These are phyloP conservation scores for Drosophila mauritiana DNA, from an alignment of 1,140 invertebrate species.

Conservation along the genomic window DNA sequence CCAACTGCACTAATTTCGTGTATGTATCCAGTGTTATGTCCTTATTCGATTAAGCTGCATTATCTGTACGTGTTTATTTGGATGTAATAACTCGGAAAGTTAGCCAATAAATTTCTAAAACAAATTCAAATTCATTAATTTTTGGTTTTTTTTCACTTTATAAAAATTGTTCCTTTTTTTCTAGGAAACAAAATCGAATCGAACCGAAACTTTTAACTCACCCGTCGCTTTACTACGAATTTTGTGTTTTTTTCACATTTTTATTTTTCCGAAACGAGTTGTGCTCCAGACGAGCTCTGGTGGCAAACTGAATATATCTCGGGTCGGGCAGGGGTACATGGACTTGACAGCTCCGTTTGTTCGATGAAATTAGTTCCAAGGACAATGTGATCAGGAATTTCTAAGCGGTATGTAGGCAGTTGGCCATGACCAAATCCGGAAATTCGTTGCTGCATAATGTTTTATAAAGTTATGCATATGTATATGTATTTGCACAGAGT, in stretches of 20 bases:
- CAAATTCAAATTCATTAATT: too few relatives aligned
- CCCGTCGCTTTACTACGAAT: neutral
- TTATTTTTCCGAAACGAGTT: neutral
- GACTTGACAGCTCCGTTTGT: neutral
- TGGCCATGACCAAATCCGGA: neutral
- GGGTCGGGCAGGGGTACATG: neutral
- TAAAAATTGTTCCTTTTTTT: too few relatives aligned
- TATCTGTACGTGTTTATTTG: neutral
- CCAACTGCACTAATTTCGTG: neutral
- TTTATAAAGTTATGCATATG: too few relatives aligned
- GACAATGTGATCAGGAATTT: neutral
- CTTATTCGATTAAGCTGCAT: neutral
- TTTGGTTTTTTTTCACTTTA: too few relatives aligned
- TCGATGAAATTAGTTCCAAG: neutral
- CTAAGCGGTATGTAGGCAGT: neutral
- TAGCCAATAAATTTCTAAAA: too few relatives aligned
- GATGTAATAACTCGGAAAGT: too few relatives aligned
- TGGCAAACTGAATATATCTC: constrained; percentile 16
- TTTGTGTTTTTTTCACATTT: neutral
- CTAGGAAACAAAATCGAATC: too few relatives aligned
- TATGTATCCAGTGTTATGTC: too few relatives aligned
- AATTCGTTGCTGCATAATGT: too few relatives aligned
- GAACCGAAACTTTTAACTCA: too few relatives aligned
- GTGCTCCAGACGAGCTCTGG: constrained; percentile 31
- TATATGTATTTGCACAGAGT: too few relatives aligned